Evolutionary conservation across 2,797 vertebrate species (phyloP).

Genomic region (Gymnothorax javanicus): DNA sequence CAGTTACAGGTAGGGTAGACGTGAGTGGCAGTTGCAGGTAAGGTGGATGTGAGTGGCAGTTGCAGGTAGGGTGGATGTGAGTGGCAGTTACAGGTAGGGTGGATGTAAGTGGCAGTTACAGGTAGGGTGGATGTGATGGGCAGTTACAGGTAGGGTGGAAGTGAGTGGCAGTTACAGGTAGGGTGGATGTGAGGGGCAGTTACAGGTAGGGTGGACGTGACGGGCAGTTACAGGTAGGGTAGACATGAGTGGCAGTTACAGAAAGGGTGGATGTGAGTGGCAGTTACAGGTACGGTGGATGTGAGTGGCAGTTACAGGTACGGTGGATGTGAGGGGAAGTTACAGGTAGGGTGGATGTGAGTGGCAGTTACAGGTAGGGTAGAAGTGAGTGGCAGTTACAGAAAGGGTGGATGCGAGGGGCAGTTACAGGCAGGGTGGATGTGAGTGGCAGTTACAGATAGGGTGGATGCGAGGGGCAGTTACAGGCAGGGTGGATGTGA

Average conservation of each 20-base stretch:
- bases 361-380: background rate
- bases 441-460: background rate
- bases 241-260: background rate
- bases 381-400: too few species aligned
- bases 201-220: background rate
- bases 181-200: background rate
- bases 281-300: background rate
- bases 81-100: background rate
- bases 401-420: background rate
- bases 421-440: background rate
- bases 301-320: background rate
- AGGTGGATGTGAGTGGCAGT: background rate
- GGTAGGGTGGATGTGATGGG: too few species aligned
- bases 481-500: background rate
- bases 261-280: background rate
- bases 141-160: background rate
- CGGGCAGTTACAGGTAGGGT: background rate
- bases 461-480: background rate
- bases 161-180: background rate
- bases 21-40: background rate
- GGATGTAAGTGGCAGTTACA: background rate
- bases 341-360: background rate
- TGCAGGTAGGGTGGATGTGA: too few species aligned
- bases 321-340: background rate
- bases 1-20: background rate